Percentiles rank a stretch among this genome's conserved stretches.
Evolutionary conservation across 2,113 vertebrate genomes (phyloP).

Genomic region (Atrichornis clamosus): DNA sequence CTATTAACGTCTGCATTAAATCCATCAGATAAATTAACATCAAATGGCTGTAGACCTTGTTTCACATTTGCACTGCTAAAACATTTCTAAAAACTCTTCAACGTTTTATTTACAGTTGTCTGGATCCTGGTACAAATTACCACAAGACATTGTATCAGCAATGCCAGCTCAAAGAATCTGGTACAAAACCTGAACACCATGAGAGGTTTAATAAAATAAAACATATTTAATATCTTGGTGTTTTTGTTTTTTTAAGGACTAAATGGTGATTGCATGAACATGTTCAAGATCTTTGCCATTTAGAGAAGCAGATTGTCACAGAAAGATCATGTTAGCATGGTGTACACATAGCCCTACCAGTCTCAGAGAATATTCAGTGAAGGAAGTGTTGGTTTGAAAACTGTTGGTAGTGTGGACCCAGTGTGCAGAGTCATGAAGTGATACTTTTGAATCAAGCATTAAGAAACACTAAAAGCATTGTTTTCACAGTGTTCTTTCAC

Average conservation of each 20-base stretch:
- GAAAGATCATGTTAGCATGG: neutral
- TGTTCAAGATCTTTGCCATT: neutral
- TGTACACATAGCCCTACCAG: accelerated
- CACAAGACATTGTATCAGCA: neutral
- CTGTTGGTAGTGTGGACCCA: neutral
- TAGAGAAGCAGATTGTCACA: neutral
- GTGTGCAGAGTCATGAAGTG: neutral
- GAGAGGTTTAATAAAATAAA: conserved; percentile 6
- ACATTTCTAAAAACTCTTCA: neutral
- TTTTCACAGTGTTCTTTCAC: neutral
- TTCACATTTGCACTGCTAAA: neutral
- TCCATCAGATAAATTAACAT: neutral
- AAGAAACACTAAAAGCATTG: neutral
- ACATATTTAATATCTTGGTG: neutral
- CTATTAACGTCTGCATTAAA: neutral
- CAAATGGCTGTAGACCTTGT: neutral
- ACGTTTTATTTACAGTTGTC: conserved; percentile 31
- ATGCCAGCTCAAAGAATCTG: neutral
- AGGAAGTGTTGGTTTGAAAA: neutral
- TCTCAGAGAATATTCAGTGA: neutral
- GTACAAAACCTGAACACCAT: neutral
- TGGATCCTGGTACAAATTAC: neutral
- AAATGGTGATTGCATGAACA: neutral
- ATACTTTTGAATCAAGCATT: neutral
- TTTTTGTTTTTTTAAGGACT: neutral